Evolutionary conservation across 1,140 invertebrate genomes (phyloP).

Genomic region (Eriocheir sinensis): DNA sequence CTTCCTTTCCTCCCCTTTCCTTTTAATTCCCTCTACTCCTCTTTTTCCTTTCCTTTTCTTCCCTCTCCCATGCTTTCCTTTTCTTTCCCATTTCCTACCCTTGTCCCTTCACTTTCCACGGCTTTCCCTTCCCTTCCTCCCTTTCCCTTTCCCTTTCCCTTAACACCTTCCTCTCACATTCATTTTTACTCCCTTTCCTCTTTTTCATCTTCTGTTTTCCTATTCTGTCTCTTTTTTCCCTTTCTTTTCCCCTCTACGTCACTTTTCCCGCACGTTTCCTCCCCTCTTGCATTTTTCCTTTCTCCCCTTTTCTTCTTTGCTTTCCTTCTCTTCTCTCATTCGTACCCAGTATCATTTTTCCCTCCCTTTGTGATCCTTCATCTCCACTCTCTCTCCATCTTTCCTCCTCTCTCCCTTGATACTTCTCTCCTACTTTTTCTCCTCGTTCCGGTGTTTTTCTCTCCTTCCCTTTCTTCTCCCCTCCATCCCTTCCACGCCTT

Average conservation of each 20-base stretch:
- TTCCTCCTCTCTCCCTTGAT: conserved; percentile 6
- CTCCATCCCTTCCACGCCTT: not conserved
- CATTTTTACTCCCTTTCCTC: not conserved
- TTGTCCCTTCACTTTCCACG: no score
- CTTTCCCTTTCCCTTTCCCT: no score
- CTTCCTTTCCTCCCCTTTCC: no score
- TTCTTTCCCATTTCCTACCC: no score
- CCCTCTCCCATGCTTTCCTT: no score
- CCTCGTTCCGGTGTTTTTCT: not conserved
- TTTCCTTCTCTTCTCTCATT: no score
- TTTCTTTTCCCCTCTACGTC: not conserved
- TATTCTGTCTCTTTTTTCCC: not conserved
- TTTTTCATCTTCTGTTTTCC: not conserved
- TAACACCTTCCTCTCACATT: no score
- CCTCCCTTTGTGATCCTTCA: not conserved
- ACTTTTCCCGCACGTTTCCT: not conserved
- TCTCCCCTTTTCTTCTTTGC: conserved; percentile 22
- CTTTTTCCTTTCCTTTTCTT: no score
- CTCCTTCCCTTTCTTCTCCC: not conserved
- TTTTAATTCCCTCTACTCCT: no score
- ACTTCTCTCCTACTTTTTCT: not conserved
- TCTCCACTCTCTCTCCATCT: not conserved
- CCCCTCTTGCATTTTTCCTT: not conserved
- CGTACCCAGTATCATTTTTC: not conserved
- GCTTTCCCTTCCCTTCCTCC: no score